Evolutionary conservation across 2,113 vertebrate species (phyloP).

Genomic region (Oenanthe oenanthe): DNA sequence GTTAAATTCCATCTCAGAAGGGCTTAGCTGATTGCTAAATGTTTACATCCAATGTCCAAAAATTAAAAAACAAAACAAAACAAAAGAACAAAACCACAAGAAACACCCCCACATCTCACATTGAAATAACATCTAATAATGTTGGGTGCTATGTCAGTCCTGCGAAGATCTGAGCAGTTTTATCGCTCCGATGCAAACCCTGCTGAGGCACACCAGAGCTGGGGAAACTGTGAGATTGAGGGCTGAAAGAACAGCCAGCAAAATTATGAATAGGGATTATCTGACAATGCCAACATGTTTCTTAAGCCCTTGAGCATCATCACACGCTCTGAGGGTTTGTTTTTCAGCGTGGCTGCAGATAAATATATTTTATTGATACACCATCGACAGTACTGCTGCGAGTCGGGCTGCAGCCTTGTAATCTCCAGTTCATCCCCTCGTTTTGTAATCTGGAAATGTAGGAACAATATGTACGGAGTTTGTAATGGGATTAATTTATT

Average conservation of each 20-base stretch:
- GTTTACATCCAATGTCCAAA: slow-evolving; percentile 33
- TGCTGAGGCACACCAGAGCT: slow-evolving; percentile 55
- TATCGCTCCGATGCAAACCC: slow-evolving; percentile 37
- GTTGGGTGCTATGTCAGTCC: slow-evolving; percentile 7
- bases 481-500: slow-evolving; percentile 53
- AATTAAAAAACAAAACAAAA: neutral
- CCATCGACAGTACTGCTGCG: neutral
- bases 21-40: slow-evolving; percentile 52
- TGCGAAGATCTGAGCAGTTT: slow-evolving; percentile 44
- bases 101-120: neutral
- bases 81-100: no score
- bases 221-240: slow-evolving; percentile 68
- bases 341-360: neutral
- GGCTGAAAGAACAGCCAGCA: slow-evolving; percentile 49
- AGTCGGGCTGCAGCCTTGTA: slow-evolving; percentile 58
- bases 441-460: slow-evolving; percentile 65
- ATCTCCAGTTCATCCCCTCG: slow-evolving; percentile 52
- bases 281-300: slow-evolving; percentile 57
- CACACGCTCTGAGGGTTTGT: slow-evolving; percentile 36
- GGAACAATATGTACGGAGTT: slow-evolving; percentile 30
- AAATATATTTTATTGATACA: neutral
- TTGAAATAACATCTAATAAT: slow-evolving; percentile 2
- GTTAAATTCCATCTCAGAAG: slow-evolving; percentile 66
- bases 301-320: slow-evolving; percentile 41
- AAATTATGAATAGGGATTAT: slow-evolving; percentile 68